These are phyloP conservation scores for Drosophila colorata DNA, from an alignment of 2,888 invertebrate species.

Conservation along the genomic window DNA sequence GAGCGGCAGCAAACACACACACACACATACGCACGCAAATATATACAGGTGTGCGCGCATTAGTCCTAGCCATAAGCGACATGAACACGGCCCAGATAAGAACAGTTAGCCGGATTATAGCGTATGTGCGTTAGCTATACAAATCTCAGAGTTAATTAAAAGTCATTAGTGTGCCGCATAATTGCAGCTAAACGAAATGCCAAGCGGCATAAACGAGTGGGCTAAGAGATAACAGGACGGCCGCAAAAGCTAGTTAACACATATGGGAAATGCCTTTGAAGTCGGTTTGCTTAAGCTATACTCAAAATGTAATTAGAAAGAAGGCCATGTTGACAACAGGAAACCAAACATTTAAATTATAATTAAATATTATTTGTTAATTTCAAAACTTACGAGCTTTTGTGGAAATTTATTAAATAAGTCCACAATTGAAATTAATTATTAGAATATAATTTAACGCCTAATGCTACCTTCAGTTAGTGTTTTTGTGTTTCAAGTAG, in stretches of 20 bases:
- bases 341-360: too few relatives aligned
- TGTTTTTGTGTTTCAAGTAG: background rate
- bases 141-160: conserved; percentile 77
- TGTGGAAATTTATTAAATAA: too few relatives aligned
- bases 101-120: conserved; percentile 22
- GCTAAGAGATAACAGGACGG: background rate
- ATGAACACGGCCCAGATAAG: conserved; percentile 41
- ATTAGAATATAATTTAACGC: background rate
- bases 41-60: conserved; percentile 31
- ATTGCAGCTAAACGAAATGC: conserved; percentile 62
- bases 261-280: background rate
- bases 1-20: conserved; percentile 38
- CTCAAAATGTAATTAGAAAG: conserved; percentile 22
- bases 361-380: too few relatives aligned
- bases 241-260: background rate
- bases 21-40: conserved; percentile 14
- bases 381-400: too few relatives aligned
- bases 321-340: background rate
- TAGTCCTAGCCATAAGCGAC: conserved; percentile 19
- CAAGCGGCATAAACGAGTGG: conserved; percentile 21
- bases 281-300: background rate
- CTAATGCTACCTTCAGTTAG: too few relatives aligned
- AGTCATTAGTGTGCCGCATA: conserved; percentile 72
- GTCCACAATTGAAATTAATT: background rate
- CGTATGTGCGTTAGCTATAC: conserved; percentile 56